These are phyloP conservation scores for Montipora capitata DNA, from an alignment of 92 coral and sea anemone genomes.

Conservation along the genomic window DNA sequence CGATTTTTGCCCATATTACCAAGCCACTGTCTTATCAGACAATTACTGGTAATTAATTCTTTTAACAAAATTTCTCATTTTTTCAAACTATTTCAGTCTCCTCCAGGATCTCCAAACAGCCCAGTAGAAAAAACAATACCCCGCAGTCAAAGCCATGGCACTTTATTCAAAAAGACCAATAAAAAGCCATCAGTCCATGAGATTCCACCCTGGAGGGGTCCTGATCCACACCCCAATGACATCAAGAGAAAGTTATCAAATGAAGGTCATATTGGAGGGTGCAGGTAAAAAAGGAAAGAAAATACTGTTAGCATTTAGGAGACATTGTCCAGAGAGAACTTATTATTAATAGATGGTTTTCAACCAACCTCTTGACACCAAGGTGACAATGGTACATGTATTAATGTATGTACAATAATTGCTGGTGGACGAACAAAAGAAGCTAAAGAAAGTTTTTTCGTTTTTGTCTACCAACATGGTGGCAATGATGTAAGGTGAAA, in stretches of 20 bases:
- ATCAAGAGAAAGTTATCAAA: conserved; percentile 69
- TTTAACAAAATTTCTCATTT: not conserved
- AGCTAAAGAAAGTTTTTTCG: too few relatives aligned
- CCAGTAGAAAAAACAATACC: conserved; percentile 41
- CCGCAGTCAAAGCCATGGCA: conserved; percentile 80
- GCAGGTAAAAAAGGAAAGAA: conserved; percentile 61
- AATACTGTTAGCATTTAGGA: too few relatives aligned
- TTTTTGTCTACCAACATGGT: too few relatives aligned
- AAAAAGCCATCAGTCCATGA: conserved; percentile 53
- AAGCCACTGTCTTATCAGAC: not conserved
- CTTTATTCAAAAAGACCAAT: conserved; percentile 68
- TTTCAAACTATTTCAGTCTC: conserved; percentile 51
- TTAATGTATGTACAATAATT: too few relatives aligned
- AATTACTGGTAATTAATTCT: too few relatives aligned
- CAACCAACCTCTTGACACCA: too few relatives aligned
- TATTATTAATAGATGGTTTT: too few relatives aligned
- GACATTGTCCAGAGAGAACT: too few relatives aligned
- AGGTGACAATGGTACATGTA: too few relatives aligned
- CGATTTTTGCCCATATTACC: not conserved
- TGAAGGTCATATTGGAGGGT: conserved; percentile 76
- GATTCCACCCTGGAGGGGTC: conserved; percentile 86
- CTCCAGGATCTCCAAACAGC: conserved; percentile 57
- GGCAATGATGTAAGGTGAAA: too few relatives aligned
- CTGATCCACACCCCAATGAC: conserved; percentile 82
- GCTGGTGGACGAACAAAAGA: too few relatives aligned